Conservation (phyloP, 2,113 vertebrate genomes). For the Sakesphorus luctuosus region DNA sequence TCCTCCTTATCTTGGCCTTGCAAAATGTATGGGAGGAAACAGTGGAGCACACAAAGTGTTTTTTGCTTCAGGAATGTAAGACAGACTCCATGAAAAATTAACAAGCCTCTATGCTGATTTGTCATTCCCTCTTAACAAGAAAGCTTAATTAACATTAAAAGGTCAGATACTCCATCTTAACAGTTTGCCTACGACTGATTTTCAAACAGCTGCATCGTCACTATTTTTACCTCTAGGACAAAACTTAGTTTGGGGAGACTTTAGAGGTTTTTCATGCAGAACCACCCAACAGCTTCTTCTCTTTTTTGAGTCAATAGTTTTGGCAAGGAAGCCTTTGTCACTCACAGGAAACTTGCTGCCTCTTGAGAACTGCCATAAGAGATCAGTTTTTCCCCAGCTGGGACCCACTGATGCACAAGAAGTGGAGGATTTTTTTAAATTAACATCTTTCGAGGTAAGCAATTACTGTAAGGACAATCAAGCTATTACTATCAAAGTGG, state of each 20-base stretch:
- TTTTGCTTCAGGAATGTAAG: not conserved
- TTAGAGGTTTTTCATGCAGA: not conserved
- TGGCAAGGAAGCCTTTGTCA: not conserved
- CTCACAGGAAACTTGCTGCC: not conserved
- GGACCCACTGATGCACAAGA: not conserved
- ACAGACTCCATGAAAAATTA: constrained; percentile 24
- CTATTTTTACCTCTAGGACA: not conserved
- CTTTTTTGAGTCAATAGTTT: not conserved
- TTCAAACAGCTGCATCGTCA: not conserved
- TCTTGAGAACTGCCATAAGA: not conserved
- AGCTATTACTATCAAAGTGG: not conserved
- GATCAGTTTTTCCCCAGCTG: not conserved
- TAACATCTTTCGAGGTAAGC: not conserved
- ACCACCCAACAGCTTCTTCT: not conserved
- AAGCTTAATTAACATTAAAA: constrained; percentile 49
- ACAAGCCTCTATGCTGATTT: not conserved
- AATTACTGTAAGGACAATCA: not conserved
- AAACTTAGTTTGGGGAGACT: not conserved
- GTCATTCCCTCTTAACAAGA: constrained; percentile 28
- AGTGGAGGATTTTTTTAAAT: not conserved
- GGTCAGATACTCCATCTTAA: constrained; percentile 47
- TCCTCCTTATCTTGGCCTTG: constrained; percentile 48
- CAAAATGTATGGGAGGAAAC: constrained; percentile 30
- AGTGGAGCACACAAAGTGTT: not conserved
- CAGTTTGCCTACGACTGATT: constrained; percentile 4